Conservation (phyloP, 2,113 vertebrate species). For the Phaethon lepturus region DNA sequence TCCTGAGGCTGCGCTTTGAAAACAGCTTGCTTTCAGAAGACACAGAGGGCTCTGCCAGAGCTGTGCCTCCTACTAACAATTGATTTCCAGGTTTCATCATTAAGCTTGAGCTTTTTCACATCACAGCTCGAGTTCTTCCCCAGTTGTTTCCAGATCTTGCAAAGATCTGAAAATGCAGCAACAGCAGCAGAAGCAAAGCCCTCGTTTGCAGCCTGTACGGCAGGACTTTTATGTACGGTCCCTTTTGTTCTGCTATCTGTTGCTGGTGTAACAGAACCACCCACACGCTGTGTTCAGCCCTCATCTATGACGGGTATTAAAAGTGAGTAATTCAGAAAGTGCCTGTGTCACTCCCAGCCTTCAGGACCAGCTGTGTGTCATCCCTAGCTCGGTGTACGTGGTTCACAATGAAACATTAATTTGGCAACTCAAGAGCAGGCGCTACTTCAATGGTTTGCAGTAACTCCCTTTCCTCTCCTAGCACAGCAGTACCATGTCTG, state of each 20-base stretch:
- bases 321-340: neutral
- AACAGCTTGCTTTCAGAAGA: neutral
- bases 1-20: neutral
- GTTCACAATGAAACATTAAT: neutral
- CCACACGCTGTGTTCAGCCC: rapidly evolving
- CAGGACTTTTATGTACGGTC: neutral
- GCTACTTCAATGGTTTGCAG: neutral
- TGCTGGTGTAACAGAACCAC: neutral
- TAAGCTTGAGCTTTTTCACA: neutral
- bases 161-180: neutral
- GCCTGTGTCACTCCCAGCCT: neutral
- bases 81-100: neutral
- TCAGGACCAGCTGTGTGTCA: neutral
- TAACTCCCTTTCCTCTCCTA: neutral
- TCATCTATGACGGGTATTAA: neutral
- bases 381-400: neutral
- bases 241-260: neutral
- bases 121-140: neutral
- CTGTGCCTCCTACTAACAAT: neutral
- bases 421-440: neutral
- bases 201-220: neutral
- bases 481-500: rapidly evolving
- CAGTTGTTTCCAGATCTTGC: neutral
- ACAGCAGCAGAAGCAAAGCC: neutral
- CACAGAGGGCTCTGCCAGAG: neutral